Conservation (phyloP, 2,888 invertebrate species). For the Acanthosepion pharaonis region DNA sequence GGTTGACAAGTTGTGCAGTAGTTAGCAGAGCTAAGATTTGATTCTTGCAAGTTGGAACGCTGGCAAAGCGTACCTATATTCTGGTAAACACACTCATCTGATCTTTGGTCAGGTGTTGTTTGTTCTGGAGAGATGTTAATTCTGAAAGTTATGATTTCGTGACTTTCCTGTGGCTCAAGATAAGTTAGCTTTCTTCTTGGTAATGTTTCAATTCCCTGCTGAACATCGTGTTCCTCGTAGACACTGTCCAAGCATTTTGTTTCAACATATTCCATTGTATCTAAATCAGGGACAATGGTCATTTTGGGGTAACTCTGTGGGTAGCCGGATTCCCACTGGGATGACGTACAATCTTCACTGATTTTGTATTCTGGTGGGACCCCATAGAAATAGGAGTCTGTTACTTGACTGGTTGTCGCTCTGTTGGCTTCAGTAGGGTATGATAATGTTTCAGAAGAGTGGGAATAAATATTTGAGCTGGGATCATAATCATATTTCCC, state of each 20-base stretch:
- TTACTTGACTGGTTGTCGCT: neutral
- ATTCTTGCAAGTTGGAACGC: neutral
- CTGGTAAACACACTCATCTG: neutral
- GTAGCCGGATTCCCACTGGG: neutral
- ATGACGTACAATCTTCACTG: neutral
- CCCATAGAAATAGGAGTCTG: neutral
- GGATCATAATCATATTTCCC: neutral
- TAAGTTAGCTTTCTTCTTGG: neutral
- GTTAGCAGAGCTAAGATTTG: neutral
- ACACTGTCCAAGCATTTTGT: neutral
- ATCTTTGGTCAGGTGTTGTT: neutral
- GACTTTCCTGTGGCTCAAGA: neutral
- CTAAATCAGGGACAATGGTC: neutral
- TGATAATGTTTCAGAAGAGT: neutral
- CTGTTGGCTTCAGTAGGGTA: neutral
- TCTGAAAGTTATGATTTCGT: neutral
- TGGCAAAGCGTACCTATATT: neutral
- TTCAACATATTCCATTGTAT: slow-evolving; percentile 16
- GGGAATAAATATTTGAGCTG: neutral
- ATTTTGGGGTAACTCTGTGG: neutral
- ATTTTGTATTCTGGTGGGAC: neutral
- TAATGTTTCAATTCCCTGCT: neutral
- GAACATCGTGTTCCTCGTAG: neutral
- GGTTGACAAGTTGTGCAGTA: neutral
- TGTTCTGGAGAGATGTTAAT: neutral